Evolutionary conservation across 2,888 invertebrate genomes (phyloP).

Genomic region (Sphinx pinastri): DNA sequence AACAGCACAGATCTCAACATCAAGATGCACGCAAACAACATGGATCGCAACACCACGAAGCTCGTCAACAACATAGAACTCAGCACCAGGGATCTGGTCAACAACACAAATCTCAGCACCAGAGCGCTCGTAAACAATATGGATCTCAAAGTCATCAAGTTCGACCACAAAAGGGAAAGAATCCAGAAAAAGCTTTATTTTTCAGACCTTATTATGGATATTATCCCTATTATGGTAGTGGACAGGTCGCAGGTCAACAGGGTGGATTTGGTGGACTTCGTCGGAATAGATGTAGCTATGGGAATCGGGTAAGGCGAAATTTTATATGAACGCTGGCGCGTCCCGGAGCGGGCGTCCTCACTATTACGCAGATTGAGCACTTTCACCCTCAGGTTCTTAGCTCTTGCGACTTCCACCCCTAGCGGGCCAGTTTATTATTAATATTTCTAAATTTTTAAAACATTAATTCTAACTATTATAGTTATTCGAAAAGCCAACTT

Average conservation of each 20-base stretch:
- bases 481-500: no score
- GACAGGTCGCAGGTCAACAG: not conserved
- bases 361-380: no score
- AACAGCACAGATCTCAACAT: not conserved
- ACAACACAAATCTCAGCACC: not conserved
- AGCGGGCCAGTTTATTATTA: no score
- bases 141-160: not conserved
- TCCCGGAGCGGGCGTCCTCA: no score
- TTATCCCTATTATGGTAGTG: not conserved
- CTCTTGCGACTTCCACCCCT: no score
- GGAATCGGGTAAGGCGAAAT: not conserved
- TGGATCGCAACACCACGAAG: not conserved
- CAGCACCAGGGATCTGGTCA: not conserved
- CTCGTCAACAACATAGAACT: not conserved
- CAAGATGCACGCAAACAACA: not conserved
- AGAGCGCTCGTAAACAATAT: no score
- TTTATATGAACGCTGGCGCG: no score
- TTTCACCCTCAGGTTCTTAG: no score
- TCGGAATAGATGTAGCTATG: not conserved
- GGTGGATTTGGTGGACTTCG: not conserved
- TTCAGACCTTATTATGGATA: not conserved
- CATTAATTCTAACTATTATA: no score
- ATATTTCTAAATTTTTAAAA: no score
- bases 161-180: not conserved
- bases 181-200: not conserved